Evolutionary conservation across 2,888 invertebrate genomes (phyloP), one percentile per base, ranked within the genome.

Genomic region (Cryptus viduatorius): DNA sequence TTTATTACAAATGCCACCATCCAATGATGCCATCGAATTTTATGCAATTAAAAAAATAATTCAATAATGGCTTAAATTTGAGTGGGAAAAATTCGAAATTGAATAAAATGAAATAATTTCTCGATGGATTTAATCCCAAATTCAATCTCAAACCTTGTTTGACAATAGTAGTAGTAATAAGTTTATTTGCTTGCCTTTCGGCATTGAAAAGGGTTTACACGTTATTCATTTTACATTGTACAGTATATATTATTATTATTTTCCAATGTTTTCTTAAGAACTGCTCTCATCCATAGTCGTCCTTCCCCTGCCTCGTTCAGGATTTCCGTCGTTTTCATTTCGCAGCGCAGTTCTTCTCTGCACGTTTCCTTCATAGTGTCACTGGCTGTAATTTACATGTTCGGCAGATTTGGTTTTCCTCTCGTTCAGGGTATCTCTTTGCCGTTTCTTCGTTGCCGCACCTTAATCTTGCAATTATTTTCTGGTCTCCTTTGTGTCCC

Each of bases 401-500:
- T 8, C n/a, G 31, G 24, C 31, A 37, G 3, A n/a, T 12, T 31
- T 31, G n/a, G 31, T 19, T 44, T 46, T 67, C 44, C 46, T 67
- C 24, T 37, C 24, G n/a, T 29, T 44, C n/a, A 24, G 14, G 29
- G 14, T 67, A 24, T 46, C 19, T 67, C 3, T 19, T 46, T 44
- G 19, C 24, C 19, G 4, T 16, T 12, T 67, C 12, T 8, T 14
- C 67, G 0, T 67, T 46, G 24, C 46, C 67, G 19, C 67, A 67
- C 19, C 24, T 14, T 12, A 29, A 67, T 59, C 59, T 59, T 59
- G 59, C 59, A 29, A 59, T 59, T 5, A 24, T 59, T 59, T 14
- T 59, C 24, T 59, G 59, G 59, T 59, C 59, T 24, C 24, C 59
- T 31, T 56, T 76, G 29, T 59, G 29, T 67, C 29, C 42, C 42